Evolutionary conservation across 2,113 vertebrate species (phyloP).

Genomic region (Dipodomys ordii): DNA sequence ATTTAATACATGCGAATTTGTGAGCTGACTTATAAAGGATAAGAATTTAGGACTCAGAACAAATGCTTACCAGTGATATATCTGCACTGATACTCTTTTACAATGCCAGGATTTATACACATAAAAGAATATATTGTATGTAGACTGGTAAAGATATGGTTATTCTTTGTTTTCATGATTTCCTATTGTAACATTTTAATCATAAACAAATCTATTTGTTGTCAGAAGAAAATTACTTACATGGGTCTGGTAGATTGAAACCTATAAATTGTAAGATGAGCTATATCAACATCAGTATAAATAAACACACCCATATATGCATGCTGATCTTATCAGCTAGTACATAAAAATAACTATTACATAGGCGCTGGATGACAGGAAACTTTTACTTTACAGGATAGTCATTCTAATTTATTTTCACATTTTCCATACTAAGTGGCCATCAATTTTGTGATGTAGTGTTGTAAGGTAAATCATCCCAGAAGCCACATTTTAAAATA

Average conservation of each 20-base stretch:
- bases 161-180: conserved; percentile 26
- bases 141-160: background rate
- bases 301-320: background rate
- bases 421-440: background rate
- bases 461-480: too few species aligned
- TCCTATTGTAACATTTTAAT: background rate
- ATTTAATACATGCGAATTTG: background rate
- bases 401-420: background rate
- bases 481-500: too few species aligned
- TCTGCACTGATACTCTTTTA: background rate
- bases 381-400: background rate
- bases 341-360: background rate
- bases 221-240: background rate
- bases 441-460: background rate
- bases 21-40: conserved; percentile 29
- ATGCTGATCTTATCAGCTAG: background rate
- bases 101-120: background rate
- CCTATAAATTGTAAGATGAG: background rate
- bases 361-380: background rate
- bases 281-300: background rate
- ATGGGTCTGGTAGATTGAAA: background rate
- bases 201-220: background rate
- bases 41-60: conserved; percentile 5
- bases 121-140: background rate
- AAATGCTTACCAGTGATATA: background rate